A percentile compares a stretch with the other conserved stretches of the same genome.
phyloP scores from a whole-genome alignment of 1,140 invertebrate species.

The Magallana gigas region DNA sequence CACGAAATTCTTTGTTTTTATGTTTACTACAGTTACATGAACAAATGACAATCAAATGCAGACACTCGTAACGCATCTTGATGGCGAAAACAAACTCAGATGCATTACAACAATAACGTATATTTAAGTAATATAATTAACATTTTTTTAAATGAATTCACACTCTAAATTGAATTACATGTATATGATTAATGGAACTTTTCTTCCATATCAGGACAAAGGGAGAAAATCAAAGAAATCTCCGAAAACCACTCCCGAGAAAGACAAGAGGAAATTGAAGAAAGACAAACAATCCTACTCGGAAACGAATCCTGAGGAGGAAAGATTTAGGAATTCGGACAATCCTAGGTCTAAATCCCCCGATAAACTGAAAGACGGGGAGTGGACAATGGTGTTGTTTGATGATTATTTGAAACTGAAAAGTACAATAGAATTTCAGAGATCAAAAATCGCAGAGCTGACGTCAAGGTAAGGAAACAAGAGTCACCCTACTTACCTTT shows the following conservation, averaged over 20 bases:
- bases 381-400: constrained; percentile 41
- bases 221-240: not conserved
- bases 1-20: not conserved
- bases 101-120: too few relatives aligned
- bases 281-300: not conserved
- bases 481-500: too few relatives aligned
- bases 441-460: constrained; percentile 37
- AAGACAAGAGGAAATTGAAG: not conserved
- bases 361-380: not conserved
- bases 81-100: too few relatives aligned
- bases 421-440: constrained; percentile 37
- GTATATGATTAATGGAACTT: too few relatives aligned
- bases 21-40: too few relatives aligned
- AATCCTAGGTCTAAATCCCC: not conserved
- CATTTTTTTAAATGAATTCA: too few relatives aligned
- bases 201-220: not conserved
- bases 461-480: not conserved
- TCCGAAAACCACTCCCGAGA: not conserved
- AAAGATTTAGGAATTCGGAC: not conserved
- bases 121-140: too few relatives aligned
- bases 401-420: constrained; percentile 39
- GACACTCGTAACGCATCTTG: too few relatives aligned
- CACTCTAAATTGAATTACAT: too few relatives aligned
- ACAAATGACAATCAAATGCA: too few relatives aligned
- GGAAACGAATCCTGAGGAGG: not conserved